Base-by-base conservation (phyloP, 1,140 invertebrate genomes). In the Scaptomyza montana region DNA sequence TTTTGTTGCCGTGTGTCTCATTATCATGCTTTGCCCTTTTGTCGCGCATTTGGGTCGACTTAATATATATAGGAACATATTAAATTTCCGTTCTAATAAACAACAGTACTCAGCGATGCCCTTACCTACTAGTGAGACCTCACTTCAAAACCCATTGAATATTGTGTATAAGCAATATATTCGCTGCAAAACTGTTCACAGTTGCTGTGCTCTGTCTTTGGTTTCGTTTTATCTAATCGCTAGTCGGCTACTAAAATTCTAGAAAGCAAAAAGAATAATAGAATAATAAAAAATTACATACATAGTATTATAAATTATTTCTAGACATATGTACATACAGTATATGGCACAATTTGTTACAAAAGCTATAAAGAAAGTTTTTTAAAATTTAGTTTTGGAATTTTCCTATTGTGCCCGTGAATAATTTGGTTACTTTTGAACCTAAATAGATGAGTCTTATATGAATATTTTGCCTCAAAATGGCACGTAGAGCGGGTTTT, bases 71-170 rank as follows among this genome's bases (percentile, higher is more conserved):
- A 55, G 33, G 36, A 6, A 30, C 30, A 30, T 30, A 0, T 36
- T 10, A 47, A 43, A 71, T 70, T 82, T 82, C 79, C 79, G 75
- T 64, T 82, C 71, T 53, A 71, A 41, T 75, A 61, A 66, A 45
- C 62, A 54, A 65, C 25, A 43, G 33, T 49, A 33, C 8, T 9
- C 36, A 30, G 5, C 10, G 21, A 16, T 30, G 13, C 10, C 33
- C 10, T n/a, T 36, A 36, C 9, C 12, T 56, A 25, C 1, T 16
- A 16, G 16, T 16, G 0, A 0, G 16, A 16, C 16, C 16, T 16
- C 16, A 16, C 21, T 2, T 47, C 1, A 2, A 19, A 19, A n/a
- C 19, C n/a, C 53, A 53, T 7, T 46, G 41, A 13, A 28, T 46
- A 47, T 59, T 12, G 0, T 10, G 21, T 25, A 25, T 25, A 25